Evolutionary conservation across 2,797 vertebrate species (phyloP), one percentile per base, ranked within the genome.

Genomic region (Dryobates pubescens): DNA sequence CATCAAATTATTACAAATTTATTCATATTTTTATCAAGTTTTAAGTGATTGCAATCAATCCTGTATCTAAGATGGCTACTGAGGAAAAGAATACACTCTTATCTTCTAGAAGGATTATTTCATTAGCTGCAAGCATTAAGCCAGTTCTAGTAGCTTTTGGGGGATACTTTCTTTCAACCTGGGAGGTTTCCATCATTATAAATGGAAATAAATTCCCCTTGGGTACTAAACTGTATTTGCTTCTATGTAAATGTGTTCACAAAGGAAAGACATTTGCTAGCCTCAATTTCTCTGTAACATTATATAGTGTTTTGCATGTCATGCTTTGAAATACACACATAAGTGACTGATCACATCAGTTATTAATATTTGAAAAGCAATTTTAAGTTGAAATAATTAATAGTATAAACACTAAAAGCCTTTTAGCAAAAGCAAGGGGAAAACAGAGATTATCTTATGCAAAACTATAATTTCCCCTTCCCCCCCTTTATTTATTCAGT

Each of bases 361-460:
- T 34, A 69, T 22, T 6, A 81, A 38, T 56, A 32, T 56, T 83
- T 83, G 36, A 57, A 38, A 59, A 53, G 23, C 7, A 78, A 34
- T 7, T 83, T 86, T 34, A 72, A 58, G 47, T n/a, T 1, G 69
- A 78, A 86, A 72, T 18, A 4, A 1, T 36, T 86, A 78, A 47
- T 57, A 1, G 2, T 73, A 41, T 36, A 58, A 88, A 81, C 6
- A 15, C 6, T 91, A 76, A 81, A 79, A 72, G 8, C 1, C 5
- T 71, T 82, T 64, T 32, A 23, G 80, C 19, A 38, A 75, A 77
- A 47, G 4, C 5, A 7, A 57, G 5, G 30, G 13, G 12, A 56
- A 2, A 3, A 29, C 8, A 38, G 9, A 65, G 22, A 36, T 20
- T 38, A 32, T 47, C 3, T 57, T 79, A n/a, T 1, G 0, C 3